Base-by-base conservation (phyloP, 2,888 invertebrate genomes). In the Tetropium fuscum region DNA sequence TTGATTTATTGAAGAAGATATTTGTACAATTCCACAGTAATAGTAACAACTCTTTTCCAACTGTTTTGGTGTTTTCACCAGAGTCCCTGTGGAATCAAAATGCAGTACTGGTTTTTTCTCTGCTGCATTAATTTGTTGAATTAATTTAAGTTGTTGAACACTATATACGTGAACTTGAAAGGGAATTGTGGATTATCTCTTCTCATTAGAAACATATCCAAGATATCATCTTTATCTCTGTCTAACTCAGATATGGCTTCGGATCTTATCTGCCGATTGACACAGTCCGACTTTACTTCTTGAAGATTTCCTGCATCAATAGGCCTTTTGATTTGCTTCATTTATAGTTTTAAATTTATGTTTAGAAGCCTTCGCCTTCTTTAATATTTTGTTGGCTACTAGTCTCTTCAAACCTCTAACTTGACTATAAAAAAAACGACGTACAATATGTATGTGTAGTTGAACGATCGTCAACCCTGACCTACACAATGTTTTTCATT, bases 1-100 rank as follows among this genome's bases (percentile, higher is more conserved):
- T 15, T 34, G 27, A 45, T 45, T 45, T 30, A 18, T 10, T 1
- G 30, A 1, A 16, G 45, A 27, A 15, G 30, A 30, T 18, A 45
- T 45, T 30, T 30, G 45, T 3, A 18, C 45, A 45, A 45, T 30
- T 30, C 45, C 45, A 10, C 45, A 30, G 45, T 45, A 45, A 30
- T 48, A 34, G n/a, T 48, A 48, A 13, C 32, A 34, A 16, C 10
- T 16, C 8, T 47, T 47, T 7, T 47, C 34, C n/a, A 34, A 32
- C 1, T 18, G 4, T 34, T 48, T 10, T 13, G 47, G 47, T 34
- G 11, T 22, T 13, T 16, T 34, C 2, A 36, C 13, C 11, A 48
- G 7, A 3, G 20, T 11, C 13, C 48, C 36, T 2, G 48, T 36
- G 15, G 36, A 27, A 48, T 36, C 15, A 20, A 48, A 48, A 32